A percentile compares a stretch with the other conserved stretches of the same genome.
These are phyloP conservation scores for Mechanitis messenoides DNA, from an alignment of 2,888 invertebrate genomes.

Conservation along the genomic window DNA sequence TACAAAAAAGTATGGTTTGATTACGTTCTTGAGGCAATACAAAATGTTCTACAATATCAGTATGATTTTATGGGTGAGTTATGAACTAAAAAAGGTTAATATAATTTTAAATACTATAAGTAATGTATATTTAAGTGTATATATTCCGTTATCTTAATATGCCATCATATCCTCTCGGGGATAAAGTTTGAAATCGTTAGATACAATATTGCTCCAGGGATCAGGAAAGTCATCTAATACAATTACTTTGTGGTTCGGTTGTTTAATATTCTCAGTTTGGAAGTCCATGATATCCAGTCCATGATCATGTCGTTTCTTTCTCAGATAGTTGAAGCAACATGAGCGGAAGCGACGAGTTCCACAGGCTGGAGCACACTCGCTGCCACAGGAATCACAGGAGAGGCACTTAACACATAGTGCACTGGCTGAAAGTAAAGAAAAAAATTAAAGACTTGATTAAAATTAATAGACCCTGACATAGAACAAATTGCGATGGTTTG, in stretches of 20 bases:
- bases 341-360: slow-evolving; percentile 82
- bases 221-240: neutral
- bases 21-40: too few relatives aligned
- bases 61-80: too few relatives aligned
- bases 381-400: slow-evolving; percentile 81
- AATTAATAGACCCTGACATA: neutral
- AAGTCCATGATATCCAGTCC: neutral
- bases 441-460: neutral
- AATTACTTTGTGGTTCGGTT: neutral
- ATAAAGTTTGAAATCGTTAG: neutral
- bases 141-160: neutral
- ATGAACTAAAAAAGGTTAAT: too few relatives aligned
- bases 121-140: neutral
- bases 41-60: too few relatives aligned
- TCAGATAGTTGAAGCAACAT: slow-evolving; percentile 84
- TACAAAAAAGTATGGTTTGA: too few relatives aligned
- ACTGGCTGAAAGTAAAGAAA: slow-evolving; percentile 43
- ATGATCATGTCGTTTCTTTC: slow-evolving; percentile 66
- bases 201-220: neutral
- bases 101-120: too few relatives aligned
- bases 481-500: too few relatives aligned
- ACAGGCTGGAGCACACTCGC: slow-evolving; percentile 80
- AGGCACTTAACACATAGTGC: slow-evolving; percentile 68
- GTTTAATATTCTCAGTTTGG: neutral
- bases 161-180: neutral